phyloP scores from a whole-genome alignment of 2,113 vertebrate species.

The Ia io region DNA sequence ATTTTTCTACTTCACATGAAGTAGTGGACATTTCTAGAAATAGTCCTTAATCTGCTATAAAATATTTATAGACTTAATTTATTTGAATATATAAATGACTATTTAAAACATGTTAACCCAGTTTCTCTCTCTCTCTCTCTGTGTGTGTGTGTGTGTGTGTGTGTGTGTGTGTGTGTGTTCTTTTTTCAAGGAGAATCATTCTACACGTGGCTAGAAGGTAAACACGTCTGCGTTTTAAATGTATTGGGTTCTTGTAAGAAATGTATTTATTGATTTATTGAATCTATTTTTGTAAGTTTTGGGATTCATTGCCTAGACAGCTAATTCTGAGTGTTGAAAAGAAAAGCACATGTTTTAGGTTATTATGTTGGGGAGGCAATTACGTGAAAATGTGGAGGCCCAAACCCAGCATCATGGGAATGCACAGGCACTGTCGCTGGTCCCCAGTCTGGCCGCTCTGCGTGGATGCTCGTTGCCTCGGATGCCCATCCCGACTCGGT shows the following conservation, averaged over 20 bases:
- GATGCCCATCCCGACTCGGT: neutral
- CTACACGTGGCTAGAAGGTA: constrained; percentile 98
- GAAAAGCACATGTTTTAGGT: neutral
- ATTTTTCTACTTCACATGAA: neutral
- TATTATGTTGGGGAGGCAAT: neutral
- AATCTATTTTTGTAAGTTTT: neutral
- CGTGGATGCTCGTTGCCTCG: neutral
- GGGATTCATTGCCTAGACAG: constrained; percentile 2
- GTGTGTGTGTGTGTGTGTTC: neutral
- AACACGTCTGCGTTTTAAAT: constrained; percentile 52
- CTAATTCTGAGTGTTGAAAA: constrained; percentile 40
- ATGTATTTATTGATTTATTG: neutral
- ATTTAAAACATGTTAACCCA: constrained; percentile 62
- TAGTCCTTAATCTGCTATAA: neutral
- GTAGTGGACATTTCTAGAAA: neutral
- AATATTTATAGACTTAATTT: neutral
- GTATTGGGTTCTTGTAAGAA: neutral
- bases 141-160: neutral
- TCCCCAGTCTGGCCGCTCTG: neutral
- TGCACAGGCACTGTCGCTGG: neutral
- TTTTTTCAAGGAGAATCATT: constrained; percentile 90
- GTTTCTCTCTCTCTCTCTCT: too few relatives aligned
- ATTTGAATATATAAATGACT: constrained; percentile 3
- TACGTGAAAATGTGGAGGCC: neutral
- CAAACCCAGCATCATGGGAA: neutral